Evolutionary conservation across 1,140 invertebrate genomes (phyloP), one percentile per base, ranked within the genome.

Genomic region (Portunus trituberculatus): DNA sequence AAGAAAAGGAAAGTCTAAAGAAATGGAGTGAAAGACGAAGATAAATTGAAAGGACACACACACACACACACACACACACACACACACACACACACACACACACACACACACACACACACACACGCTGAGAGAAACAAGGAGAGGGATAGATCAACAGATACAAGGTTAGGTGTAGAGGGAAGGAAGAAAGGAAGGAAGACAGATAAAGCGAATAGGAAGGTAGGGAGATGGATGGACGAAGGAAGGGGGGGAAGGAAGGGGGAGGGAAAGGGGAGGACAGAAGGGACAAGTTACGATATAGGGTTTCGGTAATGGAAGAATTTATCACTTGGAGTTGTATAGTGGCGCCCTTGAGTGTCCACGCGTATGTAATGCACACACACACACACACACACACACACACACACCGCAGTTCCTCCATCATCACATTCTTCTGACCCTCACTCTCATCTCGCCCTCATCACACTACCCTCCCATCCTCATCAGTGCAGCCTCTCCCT

Each of bases 71-170:
- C 76, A 82, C 76, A 82, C 76, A 82, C 76, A 82, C 76, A 82
- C 76, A 82, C 76, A 82, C 76, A 82, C 76, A 82, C 76, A 82
- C 76, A 82, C 76, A 82, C 76, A 82, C 76, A 82, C 76, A 82
- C 76, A 82, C 76, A 82, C 76, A 82, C 76, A 82, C 76, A 82
- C 76, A 82, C 76, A 82, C 76, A 82, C 76, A 82, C 76, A 82
- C 76, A 82, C 76, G 8, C 76, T 10, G 10, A 28, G 0, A n/a
- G 31, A 12, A 84, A 28, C 8, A 28, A 84, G n/a, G 31, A 12
- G 31, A 84, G n/a, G 31, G 31, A 84, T 84, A 84, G n/a, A n/a
- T 25, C 8, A 84, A 84, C 16, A 84, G n/a, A 32, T 12, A 28
- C 12, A 32, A 84, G 83, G 83, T 10, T 12, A 32, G 31, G n/a